Percentiles rank a stretch among this genome's conserved stretches.
Evolutionary conservation across 2,113 vertebrate species (phyloP).

Genomic region (Marmota flaviventris): DNA sequence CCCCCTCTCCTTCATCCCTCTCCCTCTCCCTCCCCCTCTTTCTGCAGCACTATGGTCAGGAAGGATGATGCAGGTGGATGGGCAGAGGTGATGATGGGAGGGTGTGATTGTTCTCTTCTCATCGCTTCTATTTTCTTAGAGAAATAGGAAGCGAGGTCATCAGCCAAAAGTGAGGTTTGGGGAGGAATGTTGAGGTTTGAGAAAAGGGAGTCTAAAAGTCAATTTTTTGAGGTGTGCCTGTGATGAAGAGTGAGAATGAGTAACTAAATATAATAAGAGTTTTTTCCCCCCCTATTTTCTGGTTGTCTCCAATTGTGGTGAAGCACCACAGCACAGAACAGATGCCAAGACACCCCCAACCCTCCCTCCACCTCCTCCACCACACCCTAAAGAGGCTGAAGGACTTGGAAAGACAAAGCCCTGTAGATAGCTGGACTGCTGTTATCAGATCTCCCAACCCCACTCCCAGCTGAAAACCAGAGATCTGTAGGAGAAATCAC

Average conservation of each 20-base stretch:
- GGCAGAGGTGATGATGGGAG: background rate
- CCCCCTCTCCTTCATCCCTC: too few relatives aligned
- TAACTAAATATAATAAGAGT: background rate
- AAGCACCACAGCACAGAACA: background rate
- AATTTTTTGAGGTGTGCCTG: conserved; percentile 2
- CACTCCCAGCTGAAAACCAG: background rate
- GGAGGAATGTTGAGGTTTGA: background rate
- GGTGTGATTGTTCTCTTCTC: background rate
- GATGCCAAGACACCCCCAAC: background rate
- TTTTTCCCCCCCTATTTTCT: background rate
- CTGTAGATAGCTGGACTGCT: background rate
- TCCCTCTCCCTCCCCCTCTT: too few relatives aligned
- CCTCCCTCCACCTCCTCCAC: background rate
- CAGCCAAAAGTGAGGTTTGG: background rate
- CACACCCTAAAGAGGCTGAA: background rate
- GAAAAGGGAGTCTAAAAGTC: background rate
- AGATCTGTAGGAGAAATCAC: background rate
- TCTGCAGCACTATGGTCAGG: background rate
- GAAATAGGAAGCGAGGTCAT: background rate
- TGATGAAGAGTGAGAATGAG: background rate
- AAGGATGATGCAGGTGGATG: background rate
- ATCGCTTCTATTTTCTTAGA: background rate
- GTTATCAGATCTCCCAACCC: background rate
- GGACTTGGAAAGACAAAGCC: background rate
- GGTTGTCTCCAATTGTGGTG: background rate